Evolutionary conservation across 92 coral and sea anemone genomes (phyloP), one percentile per base, ranked within the genome.

Genomic region (Epizoanthus ramosus): DNA sequence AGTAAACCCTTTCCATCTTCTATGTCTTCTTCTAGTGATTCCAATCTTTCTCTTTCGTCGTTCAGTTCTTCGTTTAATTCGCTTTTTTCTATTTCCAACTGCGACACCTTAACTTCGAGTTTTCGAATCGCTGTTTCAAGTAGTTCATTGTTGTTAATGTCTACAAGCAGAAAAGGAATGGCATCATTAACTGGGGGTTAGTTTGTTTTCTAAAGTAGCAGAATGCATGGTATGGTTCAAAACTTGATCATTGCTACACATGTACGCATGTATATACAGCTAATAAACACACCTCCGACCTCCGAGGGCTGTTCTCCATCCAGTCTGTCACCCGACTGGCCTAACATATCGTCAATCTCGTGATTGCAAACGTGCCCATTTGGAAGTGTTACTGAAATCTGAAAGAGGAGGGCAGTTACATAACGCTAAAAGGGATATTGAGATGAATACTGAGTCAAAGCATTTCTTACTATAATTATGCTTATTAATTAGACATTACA

Each of bases 41-140:
- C 90, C 0, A 80, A 85, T 63, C 85, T 87, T 9, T 85, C 95
- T 63, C 88, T 89, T 70, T 90, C 95, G n/a, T 83, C 92, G 14
- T 88, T 88, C 9, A 94, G 80, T 81, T 96, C 85, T 43, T 94
- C 92, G 56, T 86, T 91, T 15, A 97, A 80, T 4, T 90, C 93
- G 56, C 91, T 90, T 79, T 92, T 88, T 75, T 94, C 99, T 57
- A 89, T 87, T 60, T 93, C 93, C 39, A 88, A 80, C 66, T 91
- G 85, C 70, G 91, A 88, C 21, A 93, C 53, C 58, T 93, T 91
- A 43, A 90, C 45, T 75, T 91, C 76, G n/a, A 93, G 87, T 57
- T 77, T 61, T 33, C 90, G 85, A 22, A 93, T 56, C 2, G 91
- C 90, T 18, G 80, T 66, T 74, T 93, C 95, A 3, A 91, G 85